Evolutionary conservation across 2,888 invertebrate genomes (phyloP).

Genomic region (Stratiomys singularior): DNA sequence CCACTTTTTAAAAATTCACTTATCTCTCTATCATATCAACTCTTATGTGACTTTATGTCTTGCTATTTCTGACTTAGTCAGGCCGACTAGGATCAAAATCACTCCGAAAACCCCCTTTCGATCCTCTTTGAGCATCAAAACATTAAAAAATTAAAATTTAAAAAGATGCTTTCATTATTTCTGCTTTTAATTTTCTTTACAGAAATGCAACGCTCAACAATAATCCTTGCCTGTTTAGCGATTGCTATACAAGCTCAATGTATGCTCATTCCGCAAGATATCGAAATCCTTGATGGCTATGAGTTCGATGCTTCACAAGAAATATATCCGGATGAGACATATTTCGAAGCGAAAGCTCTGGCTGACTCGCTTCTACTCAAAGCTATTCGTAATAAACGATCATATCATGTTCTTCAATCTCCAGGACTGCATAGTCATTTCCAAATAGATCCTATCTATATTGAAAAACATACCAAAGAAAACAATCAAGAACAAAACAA

Average conservation of each 20-base stretch:
- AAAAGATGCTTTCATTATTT: too few species aligned
- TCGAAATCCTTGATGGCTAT: constrained; percentile 60
- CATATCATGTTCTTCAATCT: constrained; percentile 54
- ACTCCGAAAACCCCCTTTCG: too few species aligned
- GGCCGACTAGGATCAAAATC: too few species aligned
- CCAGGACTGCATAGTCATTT: constrained; percentile 54
- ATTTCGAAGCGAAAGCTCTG: constrained; percentile 57
- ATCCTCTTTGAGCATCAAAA: too few species aligned
- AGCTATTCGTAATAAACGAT: constrained; percentile 59
- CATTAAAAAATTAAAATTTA: too few species aligned
- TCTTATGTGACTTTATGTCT: too few species aligned
- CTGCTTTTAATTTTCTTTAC: not conserved
- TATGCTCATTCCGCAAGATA: constrained; percentile 59
- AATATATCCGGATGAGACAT: constrained; percentile 57
- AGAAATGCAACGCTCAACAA: constrained; percentile 18
- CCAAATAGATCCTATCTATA: constrained; percentile 38
- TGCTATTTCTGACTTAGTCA: too few species aligned
- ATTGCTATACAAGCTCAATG: constrained; percentile 41
- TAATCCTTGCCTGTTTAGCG: not conserved
- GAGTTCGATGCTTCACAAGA: constrained; percentile 58
- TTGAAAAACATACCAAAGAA: not conserved
- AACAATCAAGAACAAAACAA: not conserved
- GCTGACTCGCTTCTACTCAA: constrained; percentile 55
- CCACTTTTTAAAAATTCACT: too few species aligned
- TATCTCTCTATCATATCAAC: too few species aligned